Evolutionary conservation across 2,888 invertebrate genomes (phyloP).

Genomic region (Trichopria drosophilae): DNA sequence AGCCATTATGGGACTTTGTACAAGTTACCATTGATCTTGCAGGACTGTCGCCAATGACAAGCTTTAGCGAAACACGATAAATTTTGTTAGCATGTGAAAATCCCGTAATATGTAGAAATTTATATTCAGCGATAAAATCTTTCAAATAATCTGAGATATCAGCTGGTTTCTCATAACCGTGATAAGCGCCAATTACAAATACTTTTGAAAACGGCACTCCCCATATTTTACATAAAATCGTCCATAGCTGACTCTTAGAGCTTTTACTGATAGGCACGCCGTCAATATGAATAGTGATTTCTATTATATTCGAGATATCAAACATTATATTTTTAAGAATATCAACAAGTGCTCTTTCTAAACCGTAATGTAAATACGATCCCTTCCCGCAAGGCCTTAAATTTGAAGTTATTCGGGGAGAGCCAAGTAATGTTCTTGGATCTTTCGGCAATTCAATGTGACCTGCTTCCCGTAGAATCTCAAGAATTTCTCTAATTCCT

Average conservation of each 20-base stretch:
- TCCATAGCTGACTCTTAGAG: conserved; percentile 3
- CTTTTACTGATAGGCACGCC: background rate
- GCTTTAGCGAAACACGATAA: too few relatives aligned
- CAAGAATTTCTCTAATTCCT: background rate
- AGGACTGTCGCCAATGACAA: conserved; percentile 5
- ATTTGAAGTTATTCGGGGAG: background rate
- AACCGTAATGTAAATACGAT: background rate
- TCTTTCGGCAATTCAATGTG: conserved; percentile 1
- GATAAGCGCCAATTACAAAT: conserved; percentile 27
- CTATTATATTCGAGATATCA: too few relatives aligned
- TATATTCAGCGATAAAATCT: conserved; percentile 26
- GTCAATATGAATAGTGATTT: background rate
- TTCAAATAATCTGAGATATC: conserved; percentile 20
- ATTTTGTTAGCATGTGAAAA: too few relatives aligned
- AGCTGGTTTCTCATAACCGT: conserved; percentile 25
- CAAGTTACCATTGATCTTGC: background rate
- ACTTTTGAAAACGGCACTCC: background rate
- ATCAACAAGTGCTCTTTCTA: background rate
- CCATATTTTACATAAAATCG: conserved; percentile 1
- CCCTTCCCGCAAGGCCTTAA: conserved; percentile 1
- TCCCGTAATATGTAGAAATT: conserved; percentile 17
- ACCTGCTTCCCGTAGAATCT: background rate
- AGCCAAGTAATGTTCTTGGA: background rate
- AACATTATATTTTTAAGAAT: background rate
- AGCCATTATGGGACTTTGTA: conserved; percentile 4